phyloP scores from a whole-genome alignment of 2,888 invertebrate genomes.

The Dicyrtomina minuta region DNA sequence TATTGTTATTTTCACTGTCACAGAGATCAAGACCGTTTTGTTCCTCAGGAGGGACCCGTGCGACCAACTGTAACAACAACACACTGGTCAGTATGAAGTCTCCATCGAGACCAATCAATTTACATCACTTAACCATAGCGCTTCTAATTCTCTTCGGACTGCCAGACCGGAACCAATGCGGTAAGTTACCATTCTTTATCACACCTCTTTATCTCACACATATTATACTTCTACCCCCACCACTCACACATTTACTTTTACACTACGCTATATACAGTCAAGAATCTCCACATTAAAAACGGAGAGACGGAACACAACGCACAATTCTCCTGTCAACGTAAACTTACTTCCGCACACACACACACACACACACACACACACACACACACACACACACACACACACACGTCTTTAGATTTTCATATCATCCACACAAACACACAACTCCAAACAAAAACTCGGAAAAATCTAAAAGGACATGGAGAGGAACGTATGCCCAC shows the following conservation, averaged over 20 bases:
- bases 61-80: conserved; percentile 29
- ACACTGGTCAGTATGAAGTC: conserved; percentile 38
- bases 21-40: conserved; percentile 30
- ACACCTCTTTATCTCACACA: conserved; percentile 19
- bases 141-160: conserved; percentile 35
- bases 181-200: conserved; percentile 36
- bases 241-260: neutral
- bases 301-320: neutral
- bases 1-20: conserved; percentile 33
- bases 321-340: neutral
- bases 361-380: neutral
- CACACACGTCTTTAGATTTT: neutral
- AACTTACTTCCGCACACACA: conserved; percentile 10
- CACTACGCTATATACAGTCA: neutral
- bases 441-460: too few relatives aligned
- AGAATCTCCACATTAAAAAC: too few relatives aligned
- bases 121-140: conserved; percentile 35
- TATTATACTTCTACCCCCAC: neutral
- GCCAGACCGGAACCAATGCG: conserved; percentile 40
- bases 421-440: too few relatives aligned
- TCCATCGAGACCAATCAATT: conserved; percentile 41
- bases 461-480: too few relatives aligned
- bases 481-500: neutral
- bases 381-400: neutral
- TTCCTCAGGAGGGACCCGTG: conserved; percentile 33